phyloP scores from a whole-genome alignment of 2,888 invertebrate genomes.

The Endomychus coccineus region DNA sequence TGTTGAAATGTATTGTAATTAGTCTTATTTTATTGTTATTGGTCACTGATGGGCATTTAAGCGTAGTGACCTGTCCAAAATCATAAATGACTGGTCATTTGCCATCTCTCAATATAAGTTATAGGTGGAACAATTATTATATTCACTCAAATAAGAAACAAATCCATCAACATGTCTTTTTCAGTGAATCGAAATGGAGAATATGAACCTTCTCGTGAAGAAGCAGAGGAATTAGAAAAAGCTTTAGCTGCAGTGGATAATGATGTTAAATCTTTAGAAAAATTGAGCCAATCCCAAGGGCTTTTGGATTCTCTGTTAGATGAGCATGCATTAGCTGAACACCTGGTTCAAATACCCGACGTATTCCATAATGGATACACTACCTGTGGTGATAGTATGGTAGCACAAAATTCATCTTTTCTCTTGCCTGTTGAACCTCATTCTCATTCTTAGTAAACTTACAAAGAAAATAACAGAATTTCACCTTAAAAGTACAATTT shows the following conservation, averaged over 20 bases:
- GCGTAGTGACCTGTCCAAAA: too few relatives aligned
- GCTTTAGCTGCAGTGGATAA: constrained; percentile 73
- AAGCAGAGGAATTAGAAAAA: constrained; percentile 81
- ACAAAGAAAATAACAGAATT: constrained; percentile 9
- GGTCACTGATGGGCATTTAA: too few relatives aligned
- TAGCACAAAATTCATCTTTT: constrained; percentile 33
- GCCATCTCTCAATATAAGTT: too few relatives aligned
- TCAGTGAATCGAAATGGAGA: constrained; percentile 65
- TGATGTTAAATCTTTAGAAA: constrained; percentile 63
- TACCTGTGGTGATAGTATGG: constrained; percentile 39
- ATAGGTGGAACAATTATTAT: too few relatives aligned
- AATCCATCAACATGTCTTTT: too few relatives aligned
- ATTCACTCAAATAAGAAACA: too few relatives aligned
- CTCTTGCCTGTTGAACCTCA: constrained; percentile 36
- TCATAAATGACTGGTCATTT: too few relatives aligned
- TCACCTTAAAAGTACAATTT: constrained; percentile 26
- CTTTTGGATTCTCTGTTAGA: constrained; percentile 57
- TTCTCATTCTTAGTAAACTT: constrained; percentile 31
- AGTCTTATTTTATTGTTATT: too few relatives aligned
- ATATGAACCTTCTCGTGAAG: constrained; percentile 66
- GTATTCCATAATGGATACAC: constrained; percentile 46
- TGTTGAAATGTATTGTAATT: too few relatives aligned
- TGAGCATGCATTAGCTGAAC: constrained; percentile 48
- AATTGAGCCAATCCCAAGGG: constrained; percentile 55
- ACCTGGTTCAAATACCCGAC: constrained; percentile 45